Percentiles rank a stretch among this genome's conserved stretches.
These are phyloP conservation scores for Synanthedon myopaeformis DNA, from an alignment of 2,888 invertebrate species.

Conservation along the genomic window DNA sequence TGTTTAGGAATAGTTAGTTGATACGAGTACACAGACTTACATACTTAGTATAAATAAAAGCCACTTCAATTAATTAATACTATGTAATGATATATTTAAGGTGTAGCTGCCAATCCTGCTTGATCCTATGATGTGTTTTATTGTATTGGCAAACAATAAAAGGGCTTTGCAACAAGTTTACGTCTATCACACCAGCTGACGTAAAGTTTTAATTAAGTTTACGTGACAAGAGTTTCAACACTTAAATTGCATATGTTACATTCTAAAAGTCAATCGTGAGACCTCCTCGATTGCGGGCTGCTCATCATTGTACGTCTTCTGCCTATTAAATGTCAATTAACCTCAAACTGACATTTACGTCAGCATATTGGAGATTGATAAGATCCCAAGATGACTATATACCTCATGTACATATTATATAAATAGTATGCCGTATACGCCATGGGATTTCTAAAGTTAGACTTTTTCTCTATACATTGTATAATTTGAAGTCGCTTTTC, in stretches of 20 bases:
- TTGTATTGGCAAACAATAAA: not conserved
- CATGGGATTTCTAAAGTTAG: too few relatives aligned
- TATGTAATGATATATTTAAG: too few relatives aligned
- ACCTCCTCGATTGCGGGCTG: constrained; percentile 10
- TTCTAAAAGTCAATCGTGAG: constrained; percentile 22
- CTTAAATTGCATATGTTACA: constrained; percentile 4
- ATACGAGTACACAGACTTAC: too few relatives aligned
- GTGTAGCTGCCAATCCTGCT: too few relatives aligned
- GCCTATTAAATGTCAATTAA: constrained; percentile 31
- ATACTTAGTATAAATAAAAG: too few relatives aligned
- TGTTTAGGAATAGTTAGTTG: too few relatives aligned
- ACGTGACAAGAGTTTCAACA: constrained; percentile 12
- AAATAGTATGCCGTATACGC: too few relatives aligned
- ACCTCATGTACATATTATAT: too few relatives aligned
- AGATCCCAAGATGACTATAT: not conserved
- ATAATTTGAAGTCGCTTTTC: too few relatives aligned
- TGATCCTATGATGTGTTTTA: not conserved
- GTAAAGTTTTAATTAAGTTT: constrained; percentile 8
- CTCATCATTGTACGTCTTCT: constrained; percentile 14
- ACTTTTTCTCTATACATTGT: too few relatives aligned
- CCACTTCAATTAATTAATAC: too few relatives aligned
- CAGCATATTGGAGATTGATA: not conserved
- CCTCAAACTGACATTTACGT: constrained; percentile 5
- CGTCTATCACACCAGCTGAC: not conserved
- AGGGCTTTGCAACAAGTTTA: not conserved